Evolutionary conservation across 2,113 vertebrate species (phyloP), one percentile per base, ranked within the genome.

Genomic region (Pardalotus punctatus): DNA sequence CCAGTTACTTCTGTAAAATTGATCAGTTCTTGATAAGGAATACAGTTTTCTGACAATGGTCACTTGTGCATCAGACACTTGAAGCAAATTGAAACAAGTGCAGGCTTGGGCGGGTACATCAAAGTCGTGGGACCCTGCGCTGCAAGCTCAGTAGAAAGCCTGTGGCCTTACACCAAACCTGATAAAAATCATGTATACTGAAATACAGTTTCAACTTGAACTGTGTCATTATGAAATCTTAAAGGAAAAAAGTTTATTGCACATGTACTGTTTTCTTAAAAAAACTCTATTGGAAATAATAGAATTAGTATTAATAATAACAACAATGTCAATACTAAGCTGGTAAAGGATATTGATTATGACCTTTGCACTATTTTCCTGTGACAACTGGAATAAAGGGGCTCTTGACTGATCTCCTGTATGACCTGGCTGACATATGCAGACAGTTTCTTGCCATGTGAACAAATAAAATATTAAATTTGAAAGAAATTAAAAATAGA

Each of bases 141-240:
- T 60, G 7, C 0, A 3, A 50, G 25, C 7, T 38, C 10, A 6
- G 5, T 65, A 33, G 6, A 47, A 20, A 56, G 2, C 25, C 27
- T 62, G 4, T 47, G 40, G 5, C 31, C 4, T 88, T 88, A 31
- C 17, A n/a, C 4, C 6, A 66, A 17, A 29, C 6, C 4, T 62
- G 5, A 4, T 22, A 29, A 24, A 82, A 86, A 53, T 62, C 25
- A 58, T 17, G 1, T 17, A 22, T 25, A 8, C 12, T 65, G 21
- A 17, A 17, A 15, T 53, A 40, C 15, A 54, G 8, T 45, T 89
- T 47, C 54, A 50, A 3, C 2, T 25, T 77, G 8, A 60, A 8
- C 4, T 56, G 5, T 56, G 29, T 42, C 57, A 31, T 47, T 33
- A 51, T 53, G n/a, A 80, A 76, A 73, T 42, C 8, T 64, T 27